Evolutionary conservation across 2,888 invertebrate species (phyloP).

Genomic region (Frankliniella fusca): DNA sequence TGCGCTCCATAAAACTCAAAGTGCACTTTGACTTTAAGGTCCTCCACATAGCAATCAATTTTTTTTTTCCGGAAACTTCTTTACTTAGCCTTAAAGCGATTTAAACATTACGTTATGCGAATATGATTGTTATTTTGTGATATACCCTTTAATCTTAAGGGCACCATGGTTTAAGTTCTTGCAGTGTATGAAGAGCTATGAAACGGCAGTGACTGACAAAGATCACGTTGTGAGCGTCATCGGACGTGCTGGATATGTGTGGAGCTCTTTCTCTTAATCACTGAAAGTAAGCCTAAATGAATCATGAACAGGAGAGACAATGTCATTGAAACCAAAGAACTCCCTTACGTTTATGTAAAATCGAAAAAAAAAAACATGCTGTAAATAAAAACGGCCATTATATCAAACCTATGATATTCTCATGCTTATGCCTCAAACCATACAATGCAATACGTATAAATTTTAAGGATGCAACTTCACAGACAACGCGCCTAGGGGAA

Average conservation of each 20-base stretch:
- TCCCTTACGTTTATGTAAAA: constrained; percentile 23
- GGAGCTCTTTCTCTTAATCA: background rate
- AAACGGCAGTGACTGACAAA: constrained; percentile 24
- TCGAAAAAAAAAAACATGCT: background rate
- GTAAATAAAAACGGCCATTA: constrained; percentile 26
- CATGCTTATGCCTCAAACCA: background rate
- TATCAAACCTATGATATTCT: background rate
- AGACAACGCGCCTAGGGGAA: too few relatives aligned
- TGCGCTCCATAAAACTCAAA: too few relatives aligned
- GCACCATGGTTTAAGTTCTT: constrained; percentile 17
- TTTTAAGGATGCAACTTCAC: too few relatives aligned
- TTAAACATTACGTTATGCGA: background rate
- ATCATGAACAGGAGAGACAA: constrained; percentile 8
- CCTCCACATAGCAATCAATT: background rate
- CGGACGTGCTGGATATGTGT: background rate
- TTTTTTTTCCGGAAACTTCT: background rate
- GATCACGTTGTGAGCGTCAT: background rate
- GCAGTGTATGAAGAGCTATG: background rate
- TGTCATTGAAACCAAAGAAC: constrained; percentile 26
- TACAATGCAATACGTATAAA: too few relatives aligned
- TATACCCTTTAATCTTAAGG: constrained; percentile 7
- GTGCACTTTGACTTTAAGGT: too few relatives aligned
- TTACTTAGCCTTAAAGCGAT: background rate
- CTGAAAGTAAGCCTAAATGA: background rate
- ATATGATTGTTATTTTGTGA: constrained; percentile 21